phyloP scores from a whole-genome alignment of 2,888 invertebrate species.

The Hypercompe scribonia region DNA sequence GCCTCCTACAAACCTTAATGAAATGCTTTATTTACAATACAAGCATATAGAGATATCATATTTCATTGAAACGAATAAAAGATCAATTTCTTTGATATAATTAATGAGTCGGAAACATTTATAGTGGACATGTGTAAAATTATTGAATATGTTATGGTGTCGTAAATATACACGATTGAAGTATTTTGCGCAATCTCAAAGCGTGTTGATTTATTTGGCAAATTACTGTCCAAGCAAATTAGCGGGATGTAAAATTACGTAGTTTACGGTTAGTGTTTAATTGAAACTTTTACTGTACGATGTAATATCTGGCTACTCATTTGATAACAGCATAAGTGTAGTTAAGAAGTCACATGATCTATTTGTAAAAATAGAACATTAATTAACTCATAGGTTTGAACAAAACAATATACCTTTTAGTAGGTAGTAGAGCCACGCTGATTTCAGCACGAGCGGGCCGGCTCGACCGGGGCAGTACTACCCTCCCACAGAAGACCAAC shows the following conservation, averaged over 20 bases:
- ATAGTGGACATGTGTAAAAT: conserved; percentile 7
- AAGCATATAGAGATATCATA: conserved; percentile 23
- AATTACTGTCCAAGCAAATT: background rate
- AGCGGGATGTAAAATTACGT: background rate
- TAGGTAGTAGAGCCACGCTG: too few species aligned
- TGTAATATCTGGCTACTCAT: too few species aligned
- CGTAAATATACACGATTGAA: background rate
- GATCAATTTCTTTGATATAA: conserved; percentile 31
- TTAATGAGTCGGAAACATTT: conserved; percentile 23
- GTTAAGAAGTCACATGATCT: too few species aligned
- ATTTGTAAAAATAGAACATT: too few species aligned
- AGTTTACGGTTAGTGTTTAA: background rate
- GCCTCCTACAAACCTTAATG: conserved; percentile 20
- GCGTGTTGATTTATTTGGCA: background rate
- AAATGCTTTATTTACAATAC: conserved; percentile 37
- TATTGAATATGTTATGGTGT: conserved; percentile 7
- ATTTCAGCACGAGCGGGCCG: too few species aligned
- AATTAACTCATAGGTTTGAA: too few species aligned
- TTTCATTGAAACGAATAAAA: conserved; percentile 33
- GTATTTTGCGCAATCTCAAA: background rate
- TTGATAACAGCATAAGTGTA: too few species aligned
- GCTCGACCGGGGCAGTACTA: too few species aligned
- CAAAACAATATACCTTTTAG: too few species aligned
- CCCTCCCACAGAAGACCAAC: too few species aligned
- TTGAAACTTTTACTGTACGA: background rate